phyloP scores from a whole-genome alignment of 2,113 vertebrate species.

The Python bivittatus region DNA sequence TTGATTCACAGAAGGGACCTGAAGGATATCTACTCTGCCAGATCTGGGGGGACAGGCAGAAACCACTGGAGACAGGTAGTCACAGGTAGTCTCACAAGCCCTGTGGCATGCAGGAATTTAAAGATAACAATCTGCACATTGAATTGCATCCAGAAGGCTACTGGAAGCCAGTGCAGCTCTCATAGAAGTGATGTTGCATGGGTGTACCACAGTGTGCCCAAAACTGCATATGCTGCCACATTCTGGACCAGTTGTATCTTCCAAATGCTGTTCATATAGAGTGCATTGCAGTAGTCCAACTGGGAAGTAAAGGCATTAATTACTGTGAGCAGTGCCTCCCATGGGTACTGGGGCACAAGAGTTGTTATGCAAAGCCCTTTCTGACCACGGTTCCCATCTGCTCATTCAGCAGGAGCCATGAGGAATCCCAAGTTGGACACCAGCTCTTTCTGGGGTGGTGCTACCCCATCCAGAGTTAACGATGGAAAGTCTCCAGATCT shows the following conservation, averaged over 20 bases:
- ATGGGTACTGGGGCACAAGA: background rate
- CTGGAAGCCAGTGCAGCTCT: background rate
- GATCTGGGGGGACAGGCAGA: background rate
- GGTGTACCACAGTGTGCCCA: background rate
- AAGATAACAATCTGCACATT: background rate
- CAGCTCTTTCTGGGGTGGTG: background rate
- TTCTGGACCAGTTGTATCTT: background rate
- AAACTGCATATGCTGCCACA: background rate
- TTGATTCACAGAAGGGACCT: background rate
- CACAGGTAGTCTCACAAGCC: background rate
- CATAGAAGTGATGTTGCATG: background rate
- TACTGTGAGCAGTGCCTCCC: background rate
- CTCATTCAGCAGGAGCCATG: background rate
- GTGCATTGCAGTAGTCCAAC: background rate
- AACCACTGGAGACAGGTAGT: background rate
- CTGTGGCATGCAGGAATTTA: background rate
- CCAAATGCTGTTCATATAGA: background rate
- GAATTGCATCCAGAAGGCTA: background rate
- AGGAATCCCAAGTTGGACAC: background rate
- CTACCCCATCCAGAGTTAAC: background rate
- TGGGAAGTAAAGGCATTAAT: background rate
- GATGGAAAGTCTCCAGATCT: background rate
- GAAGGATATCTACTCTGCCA: background rate
- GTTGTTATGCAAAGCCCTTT: background rate
- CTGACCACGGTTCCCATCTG: background rate